Evolutionary conservation across 92 coral and sea anemone species (phyloP).

Genomic region (Actinernus sp.): DNA sequence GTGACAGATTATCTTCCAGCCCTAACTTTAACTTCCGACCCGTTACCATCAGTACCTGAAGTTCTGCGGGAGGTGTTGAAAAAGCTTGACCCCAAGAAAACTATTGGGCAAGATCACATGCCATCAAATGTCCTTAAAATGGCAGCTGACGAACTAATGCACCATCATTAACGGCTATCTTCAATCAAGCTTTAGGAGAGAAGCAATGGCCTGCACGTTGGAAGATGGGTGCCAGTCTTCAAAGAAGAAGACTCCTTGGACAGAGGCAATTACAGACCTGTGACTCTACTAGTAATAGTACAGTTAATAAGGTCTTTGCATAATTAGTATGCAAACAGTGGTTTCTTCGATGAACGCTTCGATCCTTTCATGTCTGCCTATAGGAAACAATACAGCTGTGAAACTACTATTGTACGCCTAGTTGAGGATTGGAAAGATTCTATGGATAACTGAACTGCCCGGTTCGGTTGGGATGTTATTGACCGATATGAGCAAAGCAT

Average conservation of each 20-base stretch:
- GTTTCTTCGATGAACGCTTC: constrained; percentile 15
- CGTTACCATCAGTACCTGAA: no score
- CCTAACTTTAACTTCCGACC: no score
- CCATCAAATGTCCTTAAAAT: constrained; percentile 19
- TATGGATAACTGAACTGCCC: no score
- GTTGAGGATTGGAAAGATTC: constrained; percentile 48
- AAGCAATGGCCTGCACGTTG: constrained; percentile 31
- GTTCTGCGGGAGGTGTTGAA: constrained; percentile 14
- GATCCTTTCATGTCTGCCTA: constrained; percentile 43
- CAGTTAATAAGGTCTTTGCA: no score
- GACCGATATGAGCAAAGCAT: no score
- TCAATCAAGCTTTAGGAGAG: constrained; percentile 25
- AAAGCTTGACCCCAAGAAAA: constrained; percentile 26
- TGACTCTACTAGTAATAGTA: constrained; percentile 32
- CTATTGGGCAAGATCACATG: constrained; percentile 32
- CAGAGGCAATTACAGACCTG: constrained; percentile 43
- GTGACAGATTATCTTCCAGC: no score
- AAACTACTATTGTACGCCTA: constrained; percentile 34
- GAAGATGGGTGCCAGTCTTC: constrained; percentile 46
- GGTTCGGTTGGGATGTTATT: no score
- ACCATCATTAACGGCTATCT: constrained; percentile 21
- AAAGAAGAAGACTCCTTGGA: constrained; percentile 35
- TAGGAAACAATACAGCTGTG: constrained; percentile 36
- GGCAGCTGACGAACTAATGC: constrained; percentile 37
- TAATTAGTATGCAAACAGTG: no score